Conservation (phyloP, 2,797 vertebrate genomes). For the Taenioides sp. region DNA sequence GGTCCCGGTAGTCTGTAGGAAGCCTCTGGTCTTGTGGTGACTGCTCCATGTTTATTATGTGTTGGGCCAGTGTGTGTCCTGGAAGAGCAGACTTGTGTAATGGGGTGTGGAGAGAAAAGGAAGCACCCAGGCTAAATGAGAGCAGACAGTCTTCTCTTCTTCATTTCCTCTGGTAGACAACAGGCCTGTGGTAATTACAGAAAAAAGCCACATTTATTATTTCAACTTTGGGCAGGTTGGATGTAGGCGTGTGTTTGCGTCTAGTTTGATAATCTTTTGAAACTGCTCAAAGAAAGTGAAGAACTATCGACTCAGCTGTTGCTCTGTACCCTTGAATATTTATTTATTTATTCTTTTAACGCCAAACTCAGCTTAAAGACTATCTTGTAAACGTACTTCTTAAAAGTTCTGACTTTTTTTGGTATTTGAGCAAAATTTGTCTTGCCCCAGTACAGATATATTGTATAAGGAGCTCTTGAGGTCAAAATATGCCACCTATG, state of each 20-base stretch:
- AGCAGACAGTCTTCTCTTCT: slow-evolving; percentile 63
- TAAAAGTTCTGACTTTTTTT: too few relatives aligned
- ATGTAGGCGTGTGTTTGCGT: slow-evolving; percentile 28
- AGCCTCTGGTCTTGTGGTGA: slow-evolving; percentile 35
- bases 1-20: slow-evolving; percentile 43
- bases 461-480: too few relatives aligned
- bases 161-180: slow-evolving; percentile 58
- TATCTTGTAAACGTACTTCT: too few relatives aligned
- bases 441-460: too few relatives aligned
- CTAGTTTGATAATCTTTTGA: not conserved
- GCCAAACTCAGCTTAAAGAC: too few relatives aligned
- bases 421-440: too few relatives aligned
- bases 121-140: slow-evolving; percentile 59
- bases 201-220: slow-evolving; percentile 38
- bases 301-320: too few relatives aligned
- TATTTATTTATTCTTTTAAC: too few relatives aligned
- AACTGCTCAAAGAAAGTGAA: too few relatives aligned
- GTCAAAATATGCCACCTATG: too few relatives aligned
- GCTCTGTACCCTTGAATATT: too few relatives aligned
- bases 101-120: slow-evolving; percentile 62
- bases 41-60: slow-evolving; percentile 36
- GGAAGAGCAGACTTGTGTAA: slow-evolving; percentile 67
- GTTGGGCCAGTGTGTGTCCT: slow-evolving; percentile 49
- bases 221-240: slow-evolving; percentile 43
- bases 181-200: not conserved